Conservation (phyloP, 2,113 vertebrate species). For the Crocuta crocuta region DNA sequence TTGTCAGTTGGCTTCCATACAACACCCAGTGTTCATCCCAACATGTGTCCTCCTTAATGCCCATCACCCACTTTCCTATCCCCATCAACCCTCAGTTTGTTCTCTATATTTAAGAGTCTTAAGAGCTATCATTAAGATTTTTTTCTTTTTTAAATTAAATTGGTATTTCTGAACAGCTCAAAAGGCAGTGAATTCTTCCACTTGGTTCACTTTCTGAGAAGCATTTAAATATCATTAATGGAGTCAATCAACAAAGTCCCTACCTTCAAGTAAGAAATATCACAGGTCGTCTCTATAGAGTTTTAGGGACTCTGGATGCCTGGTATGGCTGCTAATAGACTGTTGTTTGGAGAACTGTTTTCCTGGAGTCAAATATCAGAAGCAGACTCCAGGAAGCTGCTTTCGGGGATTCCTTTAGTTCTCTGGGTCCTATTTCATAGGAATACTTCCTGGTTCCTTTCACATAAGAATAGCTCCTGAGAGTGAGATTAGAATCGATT, state of each 20-base stretch:
- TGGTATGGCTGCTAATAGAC: neutral
- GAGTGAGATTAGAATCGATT: neutral
- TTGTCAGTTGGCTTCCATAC: too few relatives aligned
- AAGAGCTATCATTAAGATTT: neutral
- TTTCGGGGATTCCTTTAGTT: neutral
- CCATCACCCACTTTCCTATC: too few relatives aligned
- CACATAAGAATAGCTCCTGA: neutral
- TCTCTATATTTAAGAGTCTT: neutral
- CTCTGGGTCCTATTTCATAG: neutral
- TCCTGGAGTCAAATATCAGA: neutral
- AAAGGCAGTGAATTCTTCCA: neutral
- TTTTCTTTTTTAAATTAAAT: neutral
- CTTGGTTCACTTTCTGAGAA: neutral
- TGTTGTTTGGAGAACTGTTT: neutral
- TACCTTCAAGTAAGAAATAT: neutral
- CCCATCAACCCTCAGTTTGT: too few relatives aligned
- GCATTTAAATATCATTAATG: constrained; percentile 20
- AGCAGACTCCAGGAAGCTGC: neutral
- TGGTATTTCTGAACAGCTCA: constrained; percentile 25
- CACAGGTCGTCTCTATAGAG: neutral
- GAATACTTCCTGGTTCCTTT: too few relatives aligned
- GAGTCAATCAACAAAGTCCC: neutral
- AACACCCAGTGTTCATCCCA: too few relatives aligned
- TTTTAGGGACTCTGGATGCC: neutral
- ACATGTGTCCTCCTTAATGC: too few relatives aligned